Conservation (phyloP, 2,888 invertebrate genomes). For the Autographa pulchrina region DNA sequence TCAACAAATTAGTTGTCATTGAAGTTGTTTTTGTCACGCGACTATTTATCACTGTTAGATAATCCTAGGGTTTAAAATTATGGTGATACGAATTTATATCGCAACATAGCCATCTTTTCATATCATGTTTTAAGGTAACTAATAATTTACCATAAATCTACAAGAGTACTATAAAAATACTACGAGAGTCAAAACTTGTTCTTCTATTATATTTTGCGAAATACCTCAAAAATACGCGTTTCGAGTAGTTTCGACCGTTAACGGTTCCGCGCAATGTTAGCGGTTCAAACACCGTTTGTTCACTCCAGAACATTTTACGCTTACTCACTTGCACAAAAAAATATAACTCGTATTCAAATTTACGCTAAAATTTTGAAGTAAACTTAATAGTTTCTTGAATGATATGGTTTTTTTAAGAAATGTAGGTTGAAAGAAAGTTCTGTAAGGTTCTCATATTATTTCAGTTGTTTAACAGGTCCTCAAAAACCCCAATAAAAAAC, state of each 20-base stretch:
- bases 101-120: no score
- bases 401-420: neutral
- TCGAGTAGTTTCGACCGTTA: no score
- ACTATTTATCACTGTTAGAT: conserved; percentile 3
- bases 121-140: no score
- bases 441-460: no score
- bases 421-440: no score
- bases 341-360: neutral
- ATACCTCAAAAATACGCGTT: neutral
- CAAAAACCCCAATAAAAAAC: no score
- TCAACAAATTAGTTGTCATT: conserved; percentile 37
- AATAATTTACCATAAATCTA: no score
- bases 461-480: no score
- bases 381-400: neutral
- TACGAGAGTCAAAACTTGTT: neutral
- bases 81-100: no score
- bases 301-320: conserved; percentile 6
- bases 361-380: neutral
- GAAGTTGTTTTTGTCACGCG: conserved; percentile 47
- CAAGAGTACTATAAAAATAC: no score
- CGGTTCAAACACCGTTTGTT: conserved; percentile 42
- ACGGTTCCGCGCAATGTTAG: conserved; percentile 45
- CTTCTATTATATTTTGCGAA: neutral
- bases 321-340: neutral
- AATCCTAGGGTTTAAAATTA: neutral